Base-by-base conservation (phyloP, 2,113 vertebrate genomes). In the Odobenus rosmarus region DNA sequence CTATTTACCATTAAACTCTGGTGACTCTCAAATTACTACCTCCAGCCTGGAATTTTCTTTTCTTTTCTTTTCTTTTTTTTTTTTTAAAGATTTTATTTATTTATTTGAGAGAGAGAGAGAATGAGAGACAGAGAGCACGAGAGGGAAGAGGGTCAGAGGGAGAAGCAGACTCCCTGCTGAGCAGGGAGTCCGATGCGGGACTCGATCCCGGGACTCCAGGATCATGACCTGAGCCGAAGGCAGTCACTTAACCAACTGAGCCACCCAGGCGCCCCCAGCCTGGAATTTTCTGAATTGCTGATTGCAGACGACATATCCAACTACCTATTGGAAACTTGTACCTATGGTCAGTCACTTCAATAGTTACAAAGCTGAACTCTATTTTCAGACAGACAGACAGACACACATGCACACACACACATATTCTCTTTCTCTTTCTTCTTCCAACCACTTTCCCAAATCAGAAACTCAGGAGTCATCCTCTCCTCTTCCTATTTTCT, bases 401-500 rank as follows among this genome's bases (percentile, higher is more conserved):
- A 71, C 69, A 62, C 53, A 36, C 42, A 85, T n/a, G 61, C 77
- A 86, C 49, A 61, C 62, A 85, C 36, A 31, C 24, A 76, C 42
- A 72, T 7, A 76, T 15, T 79, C 71, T 57, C 36, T 49, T 19
- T 84, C 49, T 72, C 49, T 53, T 28, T 80, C 11, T 64, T 72
- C 14, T 72, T 79, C 77, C 71, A 84, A 28, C 67, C 53, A 93
- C 28, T 90, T 89, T 84, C 74, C 91, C 96, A 92, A 94, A 67
- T 80, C 96, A 93, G 88, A 76, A 93, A 71, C n/a, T 86, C 53
- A 59, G 59, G 31, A 96, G 69, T 92, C 93, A 89, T 84, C 81
- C 51, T 93, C 81, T 93, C 59, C 55, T 94, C 91, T 89, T 92
- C 74, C 91, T 79, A 79, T 77, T 87, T 96, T 94, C 88, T 95